phyloP scores from a whole-genome alignment of 2,113 vertebrate genomes.

The Rhinogobius similis region DNA sequence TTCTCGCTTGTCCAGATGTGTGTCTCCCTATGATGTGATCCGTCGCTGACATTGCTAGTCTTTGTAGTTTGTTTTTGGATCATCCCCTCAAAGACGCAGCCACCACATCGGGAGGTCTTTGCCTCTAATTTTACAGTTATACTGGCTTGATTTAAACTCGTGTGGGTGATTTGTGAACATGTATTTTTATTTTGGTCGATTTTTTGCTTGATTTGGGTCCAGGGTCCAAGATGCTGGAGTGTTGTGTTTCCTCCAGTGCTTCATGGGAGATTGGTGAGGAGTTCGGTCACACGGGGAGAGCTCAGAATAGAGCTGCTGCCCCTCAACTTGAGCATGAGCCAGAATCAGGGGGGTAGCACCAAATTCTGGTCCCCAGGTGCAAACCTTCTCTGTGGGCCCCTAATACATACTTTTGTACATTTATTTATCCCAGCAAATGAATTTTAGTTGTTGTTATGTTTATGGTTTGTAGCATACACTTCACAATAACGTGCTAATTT shows the following conservation, averaged over 20 bases:
- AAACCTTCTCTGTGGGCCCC: too few relatives aligned
- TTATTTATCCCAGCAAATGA: too few relatives aligned
- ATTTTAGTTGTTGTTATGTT: too few relatives aligned
- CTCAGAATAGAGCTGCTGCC: neutral
- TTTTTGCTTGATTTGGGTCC: neutral
- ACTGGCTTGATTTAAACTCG: neutral
- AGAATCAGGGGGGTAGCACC: too few relatives aligned
- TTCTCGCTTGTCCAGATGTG: neutral
- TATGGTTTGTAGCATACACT: too few relatives aligned
- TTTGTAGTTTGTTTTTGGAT: slow-evolving; percentile 1
- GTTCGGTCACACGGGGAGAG: neutral
- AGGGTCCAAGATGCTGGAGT: neutral
- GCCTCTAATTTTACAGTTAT: neutral
- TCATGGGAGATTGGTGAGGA: neutral
- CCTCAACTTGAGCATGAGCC: neutral
- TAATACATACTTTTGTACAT: too few relatives aligned
- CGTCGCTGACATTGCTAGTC: neutral
- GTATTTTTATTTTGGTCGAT: neutral
- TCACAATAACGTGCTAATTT: too few relatives aligned
- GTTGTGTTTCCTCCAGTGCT: neutral
- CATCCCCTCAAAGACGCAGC: neutral
- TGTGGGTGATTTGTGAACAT: neutral
- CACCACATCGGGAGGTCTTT: neutral
- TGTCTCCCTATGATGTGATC: neutral
- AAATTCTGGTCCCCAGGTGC: too few relatives aligned